Conservation (phyloP, 1,140 invertebrate species). For the Lethocerus indicus region DNA sequence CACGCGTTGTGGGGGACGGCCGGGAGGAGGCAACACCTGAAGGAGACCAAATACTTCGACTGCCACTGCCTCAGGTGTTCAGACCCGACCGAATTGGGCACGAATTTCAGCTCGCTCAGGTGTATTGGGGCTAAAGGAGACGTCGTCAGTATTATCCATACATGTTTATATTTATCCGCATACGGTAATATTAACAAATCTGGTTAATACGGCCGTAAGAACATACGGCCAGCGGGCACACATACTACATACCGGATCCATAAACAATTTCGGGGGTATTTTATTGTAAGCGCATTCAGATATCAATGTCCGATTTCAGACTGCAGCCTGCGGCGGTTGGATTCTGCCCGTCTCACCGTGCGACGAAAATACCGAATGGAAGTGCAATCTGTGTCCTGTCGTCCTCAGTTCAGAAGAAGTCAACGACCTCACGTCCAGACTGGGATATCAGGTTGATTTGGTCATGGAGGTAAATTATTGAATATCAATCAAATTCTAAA, state of each 20-base stretch:
- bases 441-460: conserved; percentile 55
- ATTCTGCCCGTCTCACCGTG: conserved; percentile 49
- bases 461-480: conserved; percentile 24
- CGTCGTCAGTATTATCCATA: conserved; percentile 10
- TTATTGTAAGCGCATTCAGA: background rate
- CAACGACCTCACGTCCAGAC: conserved; percentile 38
- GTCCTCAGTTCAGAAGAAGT: conserved; percentile 33
- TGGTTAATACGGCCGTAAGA: background rate
- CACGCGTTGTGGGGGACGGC: conserved; percentile 71
- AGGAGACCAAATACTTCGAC: conserved; percentile 62
- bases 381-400: conserved; percentile 47
- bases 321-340: conserved; percentile 36
- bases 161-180: background rate
- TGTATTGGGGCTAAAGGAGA: conserved; percentile 25
- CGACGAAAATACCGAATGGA: conserved; percentile 50
- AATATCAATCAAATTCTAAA: background rate
- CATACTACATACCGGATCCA: background rate
- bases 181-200: no score
- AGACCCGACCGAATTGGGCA: conserved; percentile 61
- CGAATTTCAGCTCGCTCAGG: conserved; percentile 52
- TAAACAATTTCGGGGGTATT: background rate
- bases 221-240: background rate
- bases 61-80: conserved; percentile 54
- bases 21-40: conserved; percentile 55
- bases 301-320: conserved; percentile 20